These are phyloP conservation scores for Patiria miniata DNA, from an alignment of 35 echinoderm and acorn worm genomes.

Conservation along the genomic window DNA sequence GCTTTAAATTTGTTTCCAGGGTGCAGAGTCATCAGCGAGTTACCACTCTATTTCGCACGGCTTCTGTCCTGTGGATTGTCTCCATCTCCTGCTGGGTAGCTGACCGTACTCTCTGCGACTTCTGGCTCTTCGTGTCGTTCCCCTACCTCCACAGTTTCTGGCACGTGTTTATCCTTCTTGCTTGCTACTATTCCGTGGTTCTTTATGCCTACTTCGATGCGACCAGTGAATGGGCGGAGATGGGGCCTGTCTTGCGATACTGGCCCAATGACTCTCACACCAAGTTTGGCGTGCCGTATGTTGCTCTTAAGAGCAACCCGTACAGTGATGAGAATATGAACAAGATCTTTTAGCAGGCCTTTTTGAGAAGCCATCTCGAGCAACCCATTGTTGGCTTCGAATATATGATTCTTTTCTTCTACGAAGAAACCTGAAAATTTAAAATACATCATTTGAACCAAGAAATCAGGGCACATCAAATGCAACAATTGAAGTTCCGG, in stretches of 20 bases:
- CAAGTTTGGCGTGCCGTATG: conserved; percentile 73
- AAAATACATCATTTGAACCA: too few relatives aligned
- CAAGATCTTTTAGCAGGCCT: too few relatives aligned
- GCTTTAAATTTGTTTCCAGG: conserved; percentile 31
- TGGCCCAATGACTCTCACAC: conserved; percentile 88
- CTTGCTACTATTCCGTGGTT: conserved; percentile 75
- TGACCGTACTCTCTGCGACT: conserved; percentile 75
- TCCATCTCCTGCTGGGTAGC: conserved; percentile 79
- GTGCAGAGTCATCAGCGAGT: conserved; percentile 65
- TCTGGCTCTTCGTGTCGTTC: conserved; percentile 76
- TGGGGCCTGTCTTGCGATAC: conserved; percentile 88
- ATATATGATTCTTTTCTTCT: too few relatives aligned
- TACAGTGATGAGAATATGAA: conserved; percentile 36
- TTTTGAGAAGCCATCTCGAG: too few relatives aligned
- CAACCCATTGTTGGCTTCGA: too few relatives aligned
- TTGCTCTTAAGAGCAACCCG: conserved; percentile 72
- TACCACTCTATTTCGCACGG: conserved; percentile 50
- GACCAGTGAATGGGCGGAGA: conserved; percentile 84
- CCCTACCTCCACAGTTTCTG: conserved; percentile 96
- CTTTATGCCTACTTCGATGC: conserved; percentile 94
- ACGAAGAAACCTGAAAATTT: too few relatives aligned
- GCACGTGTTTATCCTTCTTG: conserved; percentile 89
- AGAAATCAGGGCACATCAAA: too few relatives aligned
- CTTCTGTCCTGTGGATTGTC: conserved; percentile 54
- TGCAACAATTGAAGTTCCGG: too few relatives aligned